phyloP scores from a whole-genome alignment of 2,113 vertebrate genomes.

The Carassius auratus region DNA sequence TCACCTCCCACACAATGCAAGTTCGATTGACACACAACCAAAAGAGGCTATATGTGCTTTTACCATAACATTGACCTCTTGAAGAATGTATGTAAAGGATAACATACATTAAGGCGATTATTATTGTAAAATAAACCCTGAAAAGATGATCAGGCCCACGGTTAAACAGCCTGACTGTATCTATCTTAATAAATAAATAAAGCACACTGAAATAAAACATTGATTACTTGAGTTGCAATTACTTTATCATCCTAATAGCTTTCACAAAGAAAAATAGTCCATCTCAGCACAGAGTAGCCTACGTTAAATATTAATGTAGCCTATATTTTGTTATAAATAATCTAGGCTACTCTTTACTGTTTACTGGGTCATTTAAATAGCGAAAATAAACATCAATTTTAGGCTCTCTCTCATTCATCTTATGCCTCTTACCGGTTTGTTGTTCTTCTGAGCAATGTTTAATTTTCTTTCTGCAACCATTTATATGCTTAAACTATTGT shows the following conservation, averaged over 20 bases:
- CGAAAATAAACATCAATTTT: background rate
- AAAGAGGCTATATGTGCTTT: background rate
- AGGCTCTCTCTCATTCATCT: background rate
- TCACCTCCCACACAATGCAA: constrained; percentile 59
- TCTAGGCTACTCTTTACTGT: background rate
- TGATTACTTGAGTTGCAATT: background rate
- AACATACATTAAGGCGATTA: background rate
- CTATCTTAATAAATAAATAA: background rate
- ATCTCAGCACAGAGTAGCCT: background rate
- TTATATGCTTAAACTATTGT: background rate
- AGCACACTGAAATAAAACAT: background rate
- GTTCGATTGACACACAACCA: background rate
- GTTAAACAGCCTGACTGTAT: background rate
- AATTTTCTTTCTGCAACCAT: background rate
- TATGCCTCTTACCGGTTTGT: background rate
- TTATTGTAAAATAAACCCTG: background rate
- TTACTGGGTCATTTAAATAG: background rate
- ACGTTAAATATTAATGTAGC: background rate
- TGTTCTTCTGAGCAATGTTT: background rate
- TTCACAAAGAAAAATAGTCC: background rate
- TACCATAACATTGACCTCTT: background rate
- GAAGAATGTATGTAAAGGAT: background rate
- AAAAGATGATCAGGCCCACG: background rate
- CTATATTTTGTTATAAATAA: background rate
- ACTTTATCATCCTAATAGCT: background rate